A percentile compares a stretch with the other conserved stretches of the same genome.
Conservation (phyloP, 1,140 invertebrate species). For the Conopomorpha cramerella region DNA sequence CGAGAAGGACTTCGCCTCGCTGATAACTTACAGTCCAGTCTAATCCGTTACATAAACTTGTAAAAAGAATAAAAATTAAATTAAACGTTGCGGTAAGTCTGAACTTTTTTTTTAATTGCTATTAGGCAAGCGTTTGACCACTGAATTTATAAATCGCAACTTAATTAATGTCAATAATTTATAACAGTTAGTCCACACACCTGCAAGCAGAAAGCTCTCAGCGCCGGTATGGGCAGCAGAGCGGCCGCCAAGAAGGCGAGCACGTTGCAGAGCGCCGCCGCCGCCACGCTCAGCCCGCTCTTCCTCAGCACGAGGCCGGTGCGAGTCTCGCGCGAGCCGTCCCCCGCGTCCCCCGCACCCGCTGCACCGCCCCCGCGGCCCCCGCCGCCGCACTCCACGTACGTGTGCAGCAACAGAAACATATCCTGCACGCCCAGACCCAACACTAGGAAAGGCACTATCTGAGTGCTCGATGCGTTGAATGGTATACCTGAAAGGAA, state of each 20-base stretch:
- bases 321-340: slow-evolving; percentile 78
- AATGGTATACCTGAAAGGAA: slow-evolving; percentile 77
- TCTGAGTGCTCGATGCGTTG: slow-evolving; percentile 96
- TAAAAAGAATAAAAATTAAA: no score
- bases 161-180: neutral
- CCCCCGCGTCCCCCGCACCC: slow-evolving; percentile 78
- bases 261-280: slow-evolving; percentile 85
- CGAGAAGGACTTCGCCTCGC: no score
- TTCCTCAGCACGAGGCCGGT: slow-evolving; percentile 86
- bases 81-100: no score
- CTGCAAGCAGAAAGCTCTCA: slow-evolving; percentile 90
- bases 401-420: slow-evolving; percentile 88
- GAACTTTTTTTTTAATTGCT: no score
- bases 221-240: slow-evolving; percentile 91
- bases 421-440: slow-evolving; percentile 94
- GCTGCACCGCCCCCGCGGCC: no score
- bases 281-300: slow-evolving; percentile 81
- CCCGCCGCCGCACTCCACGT: no score
- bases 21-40: no score
- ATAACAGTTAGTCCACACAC: slow-evolving; percentile 31
- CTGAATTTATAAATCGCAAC: neutral
- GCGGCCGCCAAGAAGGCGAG: slow-evolving; percentile 85
- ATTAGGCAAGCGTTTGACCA: no score
- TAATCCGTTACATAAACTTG: no score
- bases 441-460: slow-evolving; percentile 91